phyloP scores from a whole-genome alignment of 2,113 vertebrate genomes.

The Amphiprion percula region DNA sequence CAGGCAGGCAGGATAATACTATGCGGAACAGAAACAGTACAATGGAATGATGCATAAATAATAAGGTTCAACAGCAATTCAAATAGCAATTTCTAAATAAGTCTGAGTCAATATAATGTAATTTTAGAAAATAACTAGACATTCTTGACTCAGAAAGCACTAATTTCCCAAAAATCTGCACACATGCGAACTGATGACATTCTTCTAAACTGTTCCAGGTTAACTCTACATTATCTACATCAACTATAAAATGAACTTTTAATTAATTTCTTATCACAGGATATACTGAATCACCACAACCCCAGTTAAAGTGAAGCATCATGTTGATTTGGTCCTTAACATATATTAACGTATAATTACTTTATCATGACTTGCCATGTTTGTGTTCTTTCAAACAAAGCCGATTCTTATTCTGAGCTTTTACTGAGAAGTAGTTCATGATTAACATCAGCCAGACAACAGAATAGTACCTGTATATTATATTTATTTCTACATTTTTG shows the following conservation, averaged over 20 bases:
- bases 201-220: too few species aligned
- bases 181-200: neutral
- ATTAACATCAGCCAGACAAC: constrained; percentile 6
- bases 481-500: neutral
- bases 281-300: too few species aligned
- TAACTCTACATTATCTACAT: too few species aligned
- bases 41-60: too few species aligned
- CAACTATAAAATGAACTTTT: too few species aligned
- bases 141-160: too few species aligned
- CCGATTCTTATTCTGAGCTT: neutral
- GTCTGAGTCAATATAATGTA: neutral
- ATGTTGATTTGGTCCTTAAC: neutral
- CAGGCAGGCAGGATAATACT: too few species aligned
- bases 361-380: neutral
- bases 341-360: neutral
- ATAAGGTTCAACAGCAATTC: neutral
- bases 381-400: neutral
- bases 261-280: too few species aligned
- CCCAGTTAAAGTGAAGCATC: too few species aligned
- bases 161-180: too few species aligned
- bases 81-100: neutral
- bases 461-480: neutral
- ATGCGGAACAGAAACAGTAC: too few species aligned
- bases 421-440: neutral
- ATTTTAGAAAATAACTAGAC: neutral